phyloP scores from a whole-genome alignment of 2,888 invertebrate species.

The Ochlodes sylvanus region DNA sequence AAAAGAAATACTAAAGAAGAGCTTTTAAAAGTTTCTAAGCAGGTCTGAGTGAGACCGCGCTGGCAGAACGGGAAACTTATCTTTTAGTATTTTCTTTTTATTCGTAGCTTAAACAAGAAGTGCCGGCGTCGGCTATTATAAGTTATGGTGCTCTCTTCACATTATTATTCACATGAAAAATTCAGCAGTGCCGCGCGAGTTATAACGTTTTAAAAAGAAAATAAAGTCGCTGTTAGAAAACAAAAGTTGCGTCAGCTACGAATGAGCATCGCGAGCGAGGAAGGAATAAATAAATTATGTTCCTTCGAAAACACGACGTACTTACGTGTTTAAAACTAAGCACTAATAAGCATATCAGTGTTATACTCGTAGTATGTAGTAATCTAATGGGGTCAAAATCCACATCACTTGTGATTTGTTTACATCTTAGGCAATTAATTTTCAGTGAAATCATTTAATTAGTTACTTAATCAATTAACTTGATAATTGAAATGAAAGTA shows the following conservation, averaged over 20 bases:
- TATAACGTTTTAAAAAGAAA: conserved; percentile 54
- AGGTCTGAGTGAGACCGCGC: conserved; percentile 27
- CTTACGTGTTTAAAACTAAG: no score
- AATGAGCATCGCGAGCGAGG: neutral
- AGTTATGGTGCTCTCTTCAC: conserved; percentile 40
- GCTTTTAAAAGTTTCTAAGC: conserved; percentile 38
- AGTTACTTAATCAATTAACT: no score
- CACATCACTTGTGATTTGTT: no score
- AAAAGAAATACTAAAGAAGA: neutral
- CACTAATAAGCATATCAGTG: no score
- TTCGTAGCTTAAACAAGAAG: conserved; percentile 35
- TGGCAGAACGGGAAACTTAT: conserved; percentile 33
- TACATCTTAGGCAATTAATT: no score
- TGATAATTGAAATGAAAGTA: no score
- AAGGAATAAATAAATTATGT: neutral
- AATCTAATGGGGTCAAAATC: no score
- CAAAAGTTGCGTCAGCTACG: conserved; percentile 2
- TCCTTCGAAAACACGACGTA: no score
- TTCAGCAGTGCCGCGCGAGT: conserved; percentile 64
- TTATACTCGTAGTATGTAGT: no score
- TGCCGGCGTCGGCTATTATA: conserved; percentile 36
- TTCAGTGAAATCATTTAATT: no score
- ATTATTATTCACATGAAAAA: conserved; percentile 69
- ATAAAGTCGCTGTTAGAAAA: conserved; percentile 29
- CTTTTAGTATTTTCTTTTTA: conserved; percentile 38